These are phyloP conservation scores for Hydrocynus forskahlii DNA, from an alignment of 2,797 vertebrate species.

Conservation along the genomic window DNA sequence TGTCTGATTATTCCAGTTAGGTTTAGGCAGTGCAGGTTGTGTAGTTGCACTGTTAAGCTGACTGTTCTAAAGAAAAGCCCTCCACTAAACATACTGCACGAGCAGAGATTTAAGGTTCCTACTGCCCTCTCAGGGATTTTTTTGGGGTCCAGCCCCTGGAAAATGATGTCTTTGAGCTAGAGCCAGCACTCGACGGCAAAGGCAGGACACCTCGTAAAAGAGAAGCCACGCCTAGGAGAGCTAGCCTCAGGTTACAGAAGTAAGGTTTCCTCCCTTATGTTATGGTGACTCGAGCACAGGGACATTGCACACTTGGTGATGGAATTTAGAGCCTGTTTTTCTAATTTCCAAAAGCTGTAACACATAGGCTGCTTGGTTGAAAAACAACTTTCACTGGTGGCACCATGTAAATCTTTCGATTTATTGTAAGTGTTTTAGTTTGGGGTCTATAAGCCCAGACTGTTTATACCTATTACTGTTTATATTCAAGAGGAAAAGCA, in stretches of 20 bases:
- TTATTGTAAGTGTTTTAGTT: not conserved
- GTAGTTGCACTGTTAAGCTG: not conserved
- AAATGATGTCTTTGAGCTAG: conserved; percentile 41
- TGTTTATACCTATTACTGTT: not conserved
- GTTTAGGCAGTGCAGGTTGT: not conserved
- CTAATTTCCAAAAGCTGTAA: not conserved
- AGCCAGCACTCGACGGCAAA: not conserved
- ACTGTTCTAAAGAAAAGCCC: not conserved
- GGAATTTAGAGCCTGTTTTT: not conserved
- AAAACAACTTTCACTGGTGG: not conserved
- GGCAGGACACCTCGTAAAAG: conserved; percentile 59
- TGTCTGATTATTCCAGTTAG: not conserved
- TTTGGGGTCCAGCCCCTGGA: conserved; percentile 52
- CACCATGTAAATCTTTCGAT: not conserved
- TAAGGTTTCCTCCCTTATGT: conserved; percentile 56
- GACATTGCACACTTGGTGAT: not conserved
- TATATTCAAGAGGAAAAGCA: not conserved
- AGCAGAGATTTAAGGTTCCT: conserved; percentile 6
- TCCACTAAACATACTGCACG: not conserved
- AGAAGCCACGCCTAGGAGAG: conserved; percentile 61
- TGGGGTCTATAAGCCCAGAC: too few relatives aligned
- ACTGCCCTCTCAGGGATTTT: conserved; percentile 57
- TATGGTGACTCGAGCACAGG: not conserved
- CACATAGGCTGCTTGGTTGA: not conserved
- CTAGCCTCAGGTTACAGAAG: conserved; percentile 53